These are phyloP conservation scores for Macrophya annulata DNA, from an alignment of 2,888 invertebrate genomes.

Conservation along the genomic window DNA sequence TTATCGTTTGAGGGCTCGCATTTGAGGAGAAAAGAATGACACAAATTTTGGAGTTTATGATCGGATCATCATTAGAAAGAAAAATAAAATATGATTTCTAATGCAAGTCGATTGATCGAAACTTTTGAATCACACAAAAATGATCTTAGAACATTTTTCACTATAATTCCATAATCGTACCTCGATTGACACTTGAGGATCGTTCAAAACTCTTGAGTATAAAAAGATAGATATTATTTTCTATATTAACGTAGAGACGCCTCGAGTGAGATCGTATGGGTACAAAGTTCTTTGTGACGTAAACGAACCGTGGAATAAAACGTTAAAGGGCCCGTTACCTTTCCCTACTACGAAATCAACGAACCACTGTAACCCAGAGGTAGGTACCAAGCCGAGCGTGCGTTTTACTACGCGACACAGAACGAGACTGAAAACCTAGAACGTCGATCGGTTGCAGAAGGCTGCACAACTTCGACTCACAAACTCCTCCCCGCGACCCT, in stretches of 20 bases:
- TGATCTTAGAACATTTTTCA: neutral
- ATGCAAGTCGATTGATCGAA: too few relatives aligned
- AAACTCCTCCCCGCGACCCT: constrained; percentile 24
- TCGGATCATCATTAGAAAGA: neutral
- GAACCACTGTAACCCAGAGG: constrained; percentile 4
- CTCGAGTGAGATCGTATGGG: neutral
- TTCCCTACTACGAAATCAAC: constrained; percentile 4
- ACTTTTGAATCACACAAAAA: neutral
- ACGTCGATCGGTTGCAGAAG: constrained; percentile 53
- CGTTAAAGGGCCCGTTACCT: constrained; percentile 42
- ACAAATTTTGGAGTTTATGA: neutral
- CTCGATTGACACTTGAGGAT: constrained; percentile 3
- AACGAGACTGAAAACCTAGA: constrained; percentile 42
- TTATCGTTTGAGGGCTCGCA: neutral
- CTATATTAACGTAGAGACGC: neutral
- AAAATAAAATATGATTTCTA: too few relatives aligned
- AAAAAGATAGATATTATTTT: neutral
- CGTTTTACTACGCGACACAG: constrained; percentile 48
- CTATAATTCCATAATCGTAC: constrained; percentile 13
- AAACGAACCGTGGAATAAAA: constrained; percentile 9
- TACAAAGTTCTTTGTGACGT: constrained; percentile 8
- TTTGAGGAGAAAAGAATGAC: neutral
- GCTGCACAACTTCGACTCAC: constrained; percentile 46
- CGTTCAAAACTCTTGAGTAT: too few relatives aligned
- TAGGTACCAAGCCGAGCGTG: constrained; percentile 6